phyloP scores from a whole-genome alignment of 1,140 invertebrate species.

The Lepidotrigona ventralis region DNA sequence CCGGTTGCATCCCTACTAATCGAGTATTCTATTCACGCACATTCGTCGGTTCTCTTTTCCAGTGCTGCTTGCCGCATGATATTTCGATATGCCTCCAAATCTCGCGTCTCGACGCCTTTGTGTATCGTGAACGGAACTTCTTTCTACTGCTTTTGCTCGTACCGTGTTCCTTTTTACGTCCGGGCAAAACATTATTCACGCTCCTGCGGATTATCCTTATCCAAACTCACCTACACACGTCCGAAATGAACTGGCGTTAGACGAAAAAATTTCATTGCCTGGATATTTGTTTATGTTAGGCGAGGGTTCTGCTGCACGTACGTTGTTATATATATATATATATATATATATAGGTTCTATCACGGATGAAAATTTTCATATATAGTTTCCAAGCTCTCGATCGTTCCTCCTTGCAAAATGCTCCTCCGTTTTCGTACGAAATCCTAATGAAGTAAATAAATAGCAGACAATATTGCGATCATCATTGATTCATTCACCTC shows the following conservation, averaged over 20 bases:
- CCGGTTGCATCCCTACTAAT: neutral
- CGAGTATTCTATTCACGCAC: constrained; percentile 16
- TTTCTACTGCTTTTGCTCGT: neutral
- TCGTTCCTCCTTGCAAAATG: neutral
- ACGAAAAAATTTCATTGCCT: constrained; percentile 2
- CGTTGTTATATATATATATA: no score
- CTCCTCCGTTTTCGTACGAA: neutral
- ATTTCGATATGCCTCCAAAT: neutral
- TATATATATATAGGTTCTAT: no score
- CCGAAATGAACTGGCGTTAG: neutral
- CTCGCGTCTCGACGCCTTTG: constrained; percentile 34
- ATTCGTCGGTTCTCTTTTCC: neutral
- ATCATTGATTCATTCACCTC: neutral
- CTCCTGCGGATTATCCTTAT: neutral
- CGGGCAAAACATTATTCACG: neutral
- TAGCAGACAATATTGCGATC: neutral
- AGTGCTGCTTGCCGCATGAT: neutral
- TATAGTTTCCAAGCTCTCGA: neutral
- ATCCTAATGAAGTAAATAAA: no score
- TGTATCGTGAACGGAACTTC: constrained; percentile 14
- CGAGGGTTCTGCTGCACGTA: neutral
- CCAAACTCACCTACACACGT: neutral
- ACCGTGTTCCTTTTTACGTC: neutral
- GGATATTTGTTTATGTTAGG: constrained; percentile 42
- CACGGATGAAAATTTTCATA: neutral